Conservation (phyloP, 2,797 vertebrate species). For the Mus caroli region DNA sequence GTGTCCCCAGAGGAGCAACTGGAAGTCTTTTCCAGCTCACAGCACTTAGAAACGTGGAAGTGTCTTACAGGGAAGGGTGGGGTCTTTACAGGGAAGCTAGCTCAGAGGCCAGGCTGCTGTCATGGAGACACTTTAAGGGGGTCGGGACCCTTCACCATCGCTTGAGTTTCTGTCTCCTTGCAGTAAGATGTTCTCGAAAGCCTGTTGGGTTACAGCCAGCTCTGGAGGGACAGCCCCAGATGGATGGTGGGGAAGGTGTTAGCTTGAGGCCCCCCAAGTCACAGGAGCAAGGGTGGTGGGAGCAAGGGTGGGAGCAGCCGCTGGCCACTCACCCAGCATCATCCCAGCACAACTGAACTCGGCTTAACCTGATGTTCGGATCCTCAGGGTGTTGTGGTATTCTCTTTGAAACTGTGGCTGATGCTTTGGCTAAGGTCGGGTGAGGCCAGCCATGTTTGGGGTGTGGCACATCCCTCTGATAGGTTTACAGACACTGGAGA, state of each 20-base stretch:
- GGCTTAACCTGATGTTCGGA: constrained; percentile 9
- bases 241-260: background rate
- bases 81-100: background rate
- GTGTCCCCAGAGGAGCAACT: background rate
- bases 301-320: background rate
- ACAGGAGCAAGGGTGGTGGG: background rate
- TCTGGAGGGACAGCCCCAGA: background rate
- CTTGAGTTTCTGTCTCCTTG: background rate
- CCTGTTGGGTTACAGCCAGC: background rate
- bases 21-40: background rate
- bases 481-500: constrained; percentile 59
- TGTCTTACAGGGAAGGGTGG: background rate
- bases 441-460: constrained; percentile 54
- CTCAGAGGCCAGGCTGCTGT: background rate
- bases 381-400: constrained; percentile 54
- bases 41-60: background rate
- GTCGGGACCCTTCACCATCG: background rate
- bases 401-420: constrained; percentile 77
- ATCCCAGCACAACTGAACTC: constrained; percentile 65
- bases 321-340: background rate
- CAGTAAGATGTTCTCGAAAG: background rate
- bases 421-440: constrained; percentile 62
- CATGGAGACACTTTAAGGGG: background rate
- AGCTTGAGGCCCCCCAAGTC: background rate
- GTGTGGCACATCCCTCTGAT: constrained; percentile 68